Conservation (phyloP, 2,888 invertebrate species). For the Lagria hirta region DNA sequence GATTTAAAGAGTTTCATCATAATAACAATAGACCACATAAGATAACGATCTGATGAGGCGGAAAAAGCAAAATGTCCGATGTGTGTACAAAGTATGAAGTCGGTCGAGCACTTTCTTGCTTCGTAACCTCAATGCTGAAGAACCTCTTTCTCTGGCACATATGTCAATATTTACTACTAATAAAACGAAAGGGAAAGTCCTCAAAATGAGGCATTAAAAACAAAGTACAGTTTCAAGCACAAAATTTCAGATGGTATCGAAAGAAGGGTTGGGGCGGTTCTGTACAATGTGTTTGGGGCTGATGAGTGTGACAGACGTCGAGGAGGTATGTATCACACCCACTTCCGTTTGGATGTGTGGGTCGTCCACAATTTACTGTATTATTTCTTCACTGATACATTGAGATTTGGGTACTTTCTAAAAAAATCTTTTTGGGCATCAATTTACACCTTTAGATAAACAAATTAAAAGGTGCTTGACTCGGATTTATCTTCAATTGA, state of each 20-base stretch:
- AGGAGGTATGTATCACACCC: constrained; percentile 29
- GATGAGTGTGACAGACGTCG: constrained; percentile 21
- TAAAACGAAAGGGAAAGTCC: constrained; percentile 1
- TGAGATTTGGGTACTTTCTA: too few relatives aligned
- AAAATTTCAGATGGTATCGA: too few relatives aligned
- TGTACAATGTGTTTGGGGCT: constrained; percentile 6
- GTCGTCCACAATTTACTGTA: constrained; percentile 25
- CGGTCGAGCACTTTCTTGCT: constrained; percentile 26
- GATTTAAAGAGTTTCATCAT: constrained; percentile 14
- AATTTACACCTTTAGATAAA: too few relatives aligned
- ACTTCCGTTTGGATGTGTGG: constrained; percentile 30
- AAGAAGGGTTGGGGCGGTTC: too few relatives aligned
- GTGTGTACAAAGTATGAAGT: constrained; percentile 15
- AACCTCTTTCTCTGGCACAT: constrained; percentile 18
- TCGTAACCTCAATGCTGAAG: constrained; percentile 26
- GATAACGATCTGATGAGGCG: constrained; percentile 23
- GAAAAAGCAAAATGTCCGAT: constrained; percentile 13
- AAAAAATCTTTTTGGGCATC: too few relatives aligned
- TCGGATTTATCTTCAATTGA: too few relatives aligned
- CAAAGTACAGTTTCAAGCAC: neutral
- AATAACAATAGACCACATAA: constrained; percentile 13
- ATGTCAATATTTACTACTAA: constrained; percentile 6
- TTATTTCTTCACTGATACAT: too few relatives aligned
- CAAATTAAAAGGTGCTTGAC: too few relatives aligned
- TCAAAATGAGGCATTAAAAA: too few relatives aligned